phyloP scores from a whole-genome alignment of 2,797 vertebrate genomes.

The Clarias pachynema region DNA sequence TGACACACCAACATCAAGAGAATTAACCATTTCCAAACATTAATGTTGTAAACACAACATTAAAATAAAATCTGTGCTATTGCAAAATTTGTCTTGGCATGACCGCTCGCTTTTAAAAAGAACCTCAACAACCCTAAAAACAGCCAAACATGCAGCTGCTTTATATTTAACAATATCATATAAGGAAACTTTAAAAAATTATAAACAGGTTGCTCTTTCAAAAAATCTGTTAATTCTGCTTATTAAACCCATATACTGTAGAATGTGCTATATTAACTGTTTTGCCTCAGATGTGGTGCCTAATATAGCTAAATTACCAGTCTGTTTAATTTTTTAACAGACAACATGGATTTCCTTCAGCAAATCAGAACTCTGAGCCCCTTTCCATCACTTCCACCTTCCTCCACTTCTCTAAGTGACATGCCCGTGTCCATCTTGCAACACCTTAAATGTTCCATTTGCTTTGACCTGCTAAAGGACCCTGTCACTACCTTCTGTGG shows the following conservation, averaged over 20 bases:
- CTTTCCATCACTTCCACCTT: neutral
- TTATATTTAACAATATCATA: neutral
- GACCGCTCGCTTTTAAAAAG: neutral
- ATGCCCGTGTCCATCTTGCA: neutral
- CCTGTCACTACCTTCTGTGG: conserved; percentile 69
- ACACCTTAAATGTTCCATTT: conserved; percentile 66
- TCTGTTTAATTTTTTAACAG: neutral
- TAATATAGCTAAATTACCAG: neutral
- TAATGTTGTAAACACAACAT: neutral
- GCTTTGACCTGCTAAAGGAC: conserved; percentile 50
- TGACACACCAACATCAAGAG: neutral
- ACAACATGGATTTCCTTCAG: too few species aligned
- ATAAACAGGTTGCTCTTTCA: neutral
- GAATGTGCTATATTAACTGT: neutral
- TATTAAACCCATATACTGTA: neutral
- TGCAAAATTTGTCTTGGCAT: too few species aligned
- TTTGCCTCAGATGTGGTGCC: neutral
- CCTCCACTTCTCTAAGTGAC: neutral
- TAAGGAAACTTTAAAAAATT: neutral
- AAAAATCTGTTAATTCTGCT: neutral
- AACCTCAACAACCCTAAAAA: neutral
- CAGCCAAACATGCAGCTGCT: neutral
- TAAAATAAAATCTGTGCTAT: neutral
- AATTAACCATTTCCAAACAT: neutral
- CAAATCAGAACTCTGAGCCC: neutral